Conservation (phyloP, 1,140 invertebrate species). For the Episyrphus balteatus region DNA sequence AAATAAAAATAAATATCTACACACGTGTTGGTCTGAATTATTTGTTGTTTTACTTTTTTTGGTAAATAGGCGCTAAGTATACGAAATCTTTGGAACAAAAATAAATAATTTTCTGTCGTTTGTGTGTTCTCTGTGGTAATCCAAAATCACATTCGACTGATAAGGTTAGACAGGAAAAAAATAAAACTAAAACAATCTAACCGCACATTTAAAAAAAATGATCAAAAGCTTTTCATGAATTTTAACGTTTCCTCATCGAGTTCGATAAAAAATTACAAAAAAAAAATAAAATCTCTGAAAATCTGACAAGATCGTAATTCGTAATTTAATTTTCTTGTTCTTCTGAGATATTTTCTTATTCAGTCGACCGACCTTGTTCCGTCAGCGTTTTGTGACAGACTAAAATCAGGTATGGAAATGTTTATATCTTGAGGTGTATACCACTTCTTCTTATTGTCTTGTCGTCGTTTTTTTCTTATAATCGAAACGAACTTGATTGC, state of each 20-base stretch:
- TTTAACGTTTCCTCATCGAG: no score
- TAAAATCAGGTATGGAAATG: slow-evolving; percentile 5
- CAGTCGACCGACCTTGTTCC: slow-evolving; percentile 7
- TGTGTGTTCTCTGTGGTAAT: neutral
- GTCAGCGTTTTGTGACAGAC: slow-evolving; percentile 13
- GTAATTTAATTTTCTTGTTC: neutral
- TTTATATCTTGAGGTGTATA: neutral
- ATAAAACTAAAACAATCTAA: neutral
- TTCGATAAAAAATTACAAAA: no score
- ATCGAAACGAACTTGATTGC: no score
- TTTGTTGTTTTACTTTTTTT: no score
- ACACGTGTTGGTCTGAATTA: no score
- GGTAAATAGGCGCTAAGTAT: neutral
- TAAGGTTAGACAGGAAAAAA: neutral
- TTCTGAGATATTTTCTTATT: neutral
- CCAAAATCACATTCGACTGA: neutral
- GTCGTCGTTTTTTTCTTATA: no score
- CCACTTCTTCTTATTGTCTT: no score
- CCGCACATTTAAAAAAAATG: no score
- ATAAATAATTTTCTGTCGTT: neutral
- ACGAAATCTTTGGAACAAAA: no score
- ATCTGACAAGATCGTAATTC: neutral
- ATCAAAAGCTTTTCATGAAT: no score
- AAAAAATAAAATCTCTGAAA: no score
- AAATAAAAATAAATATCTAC: no score